A percentile compares a stretch with the other conserved stretches of the same genome.
Conservation (phyloP, 2,113 vertebrate species). For the Syrrhaptes paradoxus region DNA sequence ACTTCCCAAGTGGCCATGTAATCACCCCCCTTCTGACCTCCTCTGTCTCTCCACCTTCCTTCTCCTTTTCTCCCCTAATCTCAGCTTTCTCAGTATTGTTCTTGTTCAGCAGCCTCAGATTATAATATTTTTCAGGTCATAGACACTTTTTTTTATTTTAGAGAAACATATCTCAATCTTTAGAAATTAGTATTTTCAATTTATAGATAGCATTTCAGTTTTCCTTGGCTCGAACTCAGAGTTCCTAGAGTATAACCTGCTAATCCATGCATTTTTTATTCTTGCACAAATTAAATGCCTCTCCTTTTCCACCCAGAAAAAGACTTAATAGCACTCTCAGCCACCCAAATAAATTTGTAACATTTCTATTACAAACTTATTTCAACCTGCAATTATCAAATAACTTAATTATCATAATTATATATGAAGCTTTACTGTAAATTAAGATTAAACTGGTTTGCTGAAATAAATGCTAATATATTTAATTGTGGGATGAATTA, state of each 20-base stretch:
- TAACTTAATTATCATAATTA: slow-evolving; percentile 48
- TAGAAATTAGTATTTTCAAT: background rate
- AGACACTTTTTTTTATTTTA: background rate
- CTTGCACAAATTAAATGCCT: background rate
- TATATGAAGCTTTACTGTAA: slow-evolving; percentile 12
- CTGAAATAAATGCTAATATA: slow-evolving; percentile 53
- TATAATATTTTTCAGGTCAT: background rate
- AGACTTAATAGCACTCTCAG: background rate
- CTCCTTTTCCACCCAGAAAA: background rate
- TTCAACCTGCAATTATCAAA: slow-evolving; percentile 50
- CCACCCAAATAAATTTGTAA: background rate
- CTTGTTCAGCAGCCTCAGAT: background rate
- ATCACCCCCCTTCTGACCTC: background rate
- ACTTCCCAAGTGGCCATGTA: background rate
- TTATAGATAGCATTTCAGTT: background rate
- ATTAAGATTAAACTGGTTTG: slow-evolving; percentile 20
- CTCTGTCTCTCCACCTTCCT: background rate
- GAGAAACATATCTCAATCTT: background rate
- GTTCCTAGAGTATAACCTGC: background rate
- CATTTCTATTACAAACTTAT: background rate
- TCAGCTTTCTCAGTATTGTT: background rate
- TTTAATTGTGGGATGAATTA: slow-evolving; percentile 47
- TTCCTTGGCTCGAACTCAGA: background rate
- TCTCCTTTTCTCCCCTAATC: background rate
- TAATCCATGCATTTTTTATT: background rate